These are phyloP conservation scores for Sympetrum striolatum DNA, from an alignment of 2,888 invertebrate genomes.

Conservation along the genomic window DNA sequence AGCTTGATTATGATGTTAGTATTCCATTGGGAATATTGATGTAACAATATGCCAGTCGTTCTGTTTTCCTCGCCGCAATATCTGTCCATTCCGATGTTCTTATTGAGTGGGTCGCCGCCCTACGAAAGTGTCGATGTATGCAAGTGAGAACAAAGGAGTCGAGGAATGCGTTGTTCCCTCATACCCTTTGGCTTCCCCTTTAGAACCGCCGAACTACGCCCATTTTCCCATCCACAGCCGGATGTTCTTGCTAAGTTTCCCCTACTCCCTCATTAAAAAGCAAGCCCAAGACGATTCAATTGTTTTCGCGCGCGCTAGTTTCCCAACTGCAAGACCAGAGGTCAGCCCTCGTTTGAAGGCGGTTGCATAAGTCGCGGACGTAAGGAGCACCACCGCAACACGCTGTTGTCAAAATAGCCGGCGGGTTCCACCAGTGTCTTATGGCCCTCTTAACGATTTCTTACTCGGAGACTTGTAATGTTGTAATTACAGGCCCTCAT, in stretches of 20 bases:
- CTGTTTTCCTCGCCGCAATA: no score
- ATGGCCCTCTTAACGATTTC: background rate
- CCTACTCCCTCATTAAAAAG: background rate
- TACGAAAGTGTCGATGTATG: background rate
- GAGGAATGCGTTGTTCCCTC: background rate
- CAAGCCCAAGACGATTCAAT: background rate
- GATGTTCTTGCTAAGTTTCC: background rate
- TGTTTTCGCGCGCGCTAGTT: background rate
- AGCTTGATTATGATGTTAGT: no score
- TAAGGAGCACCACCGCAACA: background rate
- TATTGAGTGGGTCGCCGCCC: no score
- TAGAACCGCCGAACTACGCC: background rate
- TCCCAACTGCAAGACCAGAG: background rate
- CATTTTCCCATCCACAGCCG: background rate
- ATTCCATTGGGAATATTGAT: no score
- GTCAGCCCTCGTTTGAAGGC: background rate
- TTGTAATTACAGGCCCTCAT: background rate
- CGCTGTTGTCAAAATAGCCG: background rate
- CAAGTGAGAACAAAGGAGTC: background rate
- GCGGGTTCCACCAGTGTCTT: background rate
- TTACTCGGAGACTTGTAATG: background rate
- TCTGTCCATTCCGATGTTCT: no score
- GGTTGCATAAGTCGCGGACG: background rate
- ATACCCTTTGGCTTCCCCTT: background rate
- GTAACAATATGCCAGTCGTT: no score